Conservation (phyloP, 2,888 invertebrate species). For the Drosophila longiperda region DNA sequence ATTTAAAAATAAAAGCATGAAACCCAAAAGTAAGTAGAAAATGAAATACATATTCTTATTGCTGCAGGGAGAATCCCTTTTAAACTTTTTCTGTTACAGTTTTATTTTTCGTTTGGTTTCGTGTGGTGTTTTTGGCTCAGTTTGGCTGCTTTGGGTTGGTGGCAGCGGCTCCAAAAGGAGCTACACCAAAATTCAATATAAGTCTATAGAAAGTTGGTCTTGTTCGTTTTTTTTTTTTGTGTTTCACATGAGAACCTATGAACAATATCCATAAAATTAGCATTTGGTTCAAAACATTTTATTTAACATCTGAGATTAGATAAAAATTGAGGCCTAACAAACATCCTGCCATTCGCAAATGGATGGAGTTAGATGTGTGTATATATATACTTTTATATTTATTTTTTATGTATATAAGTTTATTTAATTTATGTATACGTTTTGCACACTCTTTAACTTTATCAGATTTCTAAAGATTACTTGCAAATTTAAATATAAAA, state of each 20-base stretch:
- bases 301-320: constrained; percentile 68
- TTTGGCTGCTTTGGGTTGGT: background rate
- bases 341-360: constrained; percentile 2
- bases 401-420: constrained; percentile 44
- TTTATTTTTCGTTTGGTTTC: constrained; percentile 49
- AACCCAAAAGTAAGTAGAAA: constrained; percentile 33
- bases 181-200: constrained; percentile 64
- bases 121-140: constrained; percentile 30
- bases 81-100: constrained; percentile 62
- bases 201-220: constrained; percentile 58
- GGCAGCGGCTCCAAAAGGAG: constrained; percentile 1
- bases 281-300: constrained; percentile 61
- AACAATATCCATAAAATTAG: constrained; percentile 65
- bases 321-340: constrained; percentile 54
- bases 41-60: constrained; percentile 31
- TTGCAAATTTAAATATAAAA: constrained; percentile 36
- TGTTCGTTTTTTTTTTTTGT: constrained; percentile 18
- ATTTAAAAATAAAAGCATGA: constrained; percentile 68
- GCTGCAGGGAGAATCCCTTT: constrained; percentile 61
- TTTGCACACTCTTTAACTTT: constrained; percentile 52
- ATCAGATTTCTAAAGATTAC: constrained; percentile 33
- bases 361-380: constrained; percentile 10
- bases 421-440: constrained; percentile 51
- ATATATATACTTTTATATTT: constrained; percentile 6
- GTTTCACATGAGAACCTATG: constrained; percentile 53